These are phyloP conservation scores for Eudasyphora cyanicolor DNA, from an alignment of 2,888 invertebrate genomes.

Conservation along the genomic window DNA sequence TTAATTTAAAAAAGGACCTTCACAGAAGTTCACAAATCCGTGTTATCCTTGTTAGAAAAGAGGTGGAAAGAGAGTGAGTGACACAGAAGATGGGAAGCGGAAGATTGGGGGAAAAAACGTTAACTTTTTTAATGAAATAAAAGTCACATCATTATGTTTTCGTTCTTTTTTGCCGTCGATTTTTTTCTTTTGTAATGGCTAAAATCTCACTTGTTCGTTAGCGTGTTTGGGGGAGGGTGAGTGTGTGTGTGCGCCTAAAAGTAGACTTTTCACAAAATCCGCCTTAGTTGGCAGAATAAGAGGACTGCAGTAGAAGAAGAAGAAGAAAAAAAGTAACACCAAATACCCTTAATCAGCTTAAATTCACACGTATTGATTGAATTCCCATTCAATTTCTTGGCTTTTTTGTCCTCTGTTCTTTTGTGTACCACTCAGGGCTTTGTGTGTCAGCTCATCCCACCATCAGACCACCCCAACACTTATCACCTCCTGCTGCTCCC, in stretches of 20 bases:
- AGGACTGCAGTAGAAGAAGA: background rate
- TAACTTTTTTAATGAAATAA: slow-evolving; percentile 65
- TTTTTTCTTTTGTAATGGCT: background rate
- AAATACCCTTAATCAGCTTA: slow-evolving; percentile 76
- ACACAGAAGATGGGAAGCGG: no score
- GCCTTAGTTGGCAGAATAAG: slow-evolving; percentile 47
- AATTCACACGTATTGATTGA: slow-evolving; percentile 76
- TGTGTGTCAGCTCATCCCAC: background rate
- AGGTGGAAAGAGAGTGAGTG: slow-evolving; percentile 27
- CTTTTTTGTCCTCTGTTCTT: slow-evolving; percentile 8
- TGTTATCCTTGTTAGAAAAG: slow-evolving; percentile 51
- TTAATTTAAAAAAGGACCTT: background rate
- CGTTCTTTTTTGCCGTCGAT: slow-evolving; percentile 15
- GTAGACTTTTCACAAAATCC: slow-evolving; percentile 42
- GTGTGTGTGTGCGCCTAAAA: slow-evolving; percentile 47
- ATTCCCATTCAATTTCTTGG: slow-evolving; percentile 42
- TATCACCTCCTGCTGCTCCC: background rate
- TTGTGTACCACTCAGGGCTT: background rate
- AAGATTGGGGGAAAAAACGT: no score
- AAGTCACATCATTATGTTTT: slow-evolving; percentile 64
- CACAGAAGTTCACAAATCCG: slow-evolving; percentile 41
- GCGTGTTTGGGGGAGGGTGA: background rate
- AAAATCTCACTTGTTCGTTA: background rate
- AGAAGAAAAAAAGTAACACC: slow-evolving; percentile 39
- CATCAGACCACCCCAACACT: background rate